Evolutionary conservation across 2,113 vertebrate species (phyloP).

Genomic region (Bos indicus): DNA sequence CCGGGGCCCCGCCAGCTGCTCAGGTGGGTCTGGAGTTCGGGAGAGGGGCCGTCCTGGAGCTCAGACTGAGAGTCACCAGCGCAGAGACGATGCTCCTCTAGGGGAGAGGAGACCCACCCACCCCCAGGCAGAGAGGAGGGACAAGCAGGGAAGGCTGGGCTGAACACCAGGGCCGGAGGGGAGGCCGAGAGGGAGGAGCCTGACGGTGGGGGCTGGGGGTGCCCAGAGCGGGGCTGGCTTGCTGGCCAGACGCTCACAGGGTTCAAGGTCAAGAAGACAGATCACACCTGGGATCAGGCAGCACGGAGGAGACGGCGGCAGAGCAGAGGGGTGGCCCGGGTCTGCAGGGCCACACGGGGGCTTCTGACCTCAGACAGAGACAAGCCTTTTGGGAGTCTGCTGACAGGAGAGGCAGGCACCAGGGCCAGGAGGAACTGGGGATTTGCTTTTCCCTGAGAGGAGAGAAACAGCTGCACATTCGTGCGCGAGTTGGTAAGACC

Average conservation of each 20-base stretch:
- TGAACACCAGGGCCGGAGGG: background rate
- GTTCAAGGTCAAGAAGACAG: background rate
- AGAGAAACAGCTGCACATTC: rapidly evolving
- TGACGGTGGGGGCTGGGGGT: rapidly evolving
- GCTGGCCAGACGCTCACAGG: rapidly evolving
- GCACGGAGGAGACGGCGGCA: rapidly evolving
- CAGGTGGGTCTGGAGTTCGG: background rate
- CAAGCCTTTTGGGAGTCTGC: rapidly evolving
- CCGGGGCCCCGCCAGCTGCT: background rate
- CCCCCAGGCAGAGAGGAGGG: background rate
- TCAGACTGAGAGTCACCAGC: rapidly evolving
- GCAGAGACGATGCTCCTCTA: rapidly evolving
- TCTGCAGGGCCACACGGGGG: rapidly evolving
- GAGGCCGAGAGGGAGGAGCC: too few relatives aligned
- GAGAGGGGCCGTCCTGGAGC: background rate
- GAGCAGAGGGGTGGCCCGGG: rapidly evolving
- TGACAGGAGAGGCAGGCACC: rapidly evolving
- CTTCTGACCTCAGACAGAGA: rapidly evolving
- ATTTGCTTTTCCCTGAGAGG: background rate
- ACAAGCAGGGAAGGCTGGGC: too few relatives aligned
- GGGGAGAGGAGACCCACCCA: background rate
- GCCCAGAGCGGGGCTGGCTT: rapidly evolving
- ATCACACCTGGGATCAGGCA: background rate
- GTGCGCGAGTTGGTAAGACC: rapidly evolving
- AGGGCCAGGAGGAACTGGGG: rapidly evolving